phyloP scores from a whole-genome alignment of 2,888 invertebrate genomes.

The Allolobophora icterica region DNA sequence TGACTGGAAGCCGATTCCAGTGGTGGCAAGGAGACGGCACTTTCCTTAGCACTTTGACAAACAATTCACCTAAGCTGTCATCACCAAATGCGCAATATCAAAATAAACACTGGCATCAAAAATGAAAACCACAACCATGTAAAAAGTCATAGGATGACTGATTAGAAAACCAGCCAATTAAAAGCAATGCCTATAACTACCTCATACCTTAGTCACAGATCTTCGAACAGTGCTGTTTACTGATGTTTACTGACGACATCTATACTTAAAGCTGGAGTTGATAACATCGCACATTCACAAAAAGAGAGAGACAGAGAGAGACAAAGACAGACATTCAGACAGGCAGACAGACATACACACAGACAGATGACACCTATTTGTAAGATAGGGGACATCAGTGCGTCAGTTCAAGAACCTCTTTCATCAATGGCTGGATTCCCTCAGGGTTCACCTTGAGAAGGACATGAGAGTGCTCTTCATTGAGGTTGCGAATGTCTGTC shows the following conservation, averaged over 20 bases:
- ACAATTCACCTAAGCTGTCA: neutral
- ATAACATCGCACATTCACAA: neutral
- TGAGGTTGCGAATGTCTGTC: constrained; percentile 85
- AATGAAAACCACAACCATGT: neutral
- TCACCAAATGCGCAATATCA: neutral
- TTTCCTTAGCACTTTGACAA: neutral
- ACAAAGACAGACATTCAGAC: neutral
- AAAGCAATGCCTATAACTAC: neutral
- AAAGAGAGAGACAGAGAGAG: neutral
- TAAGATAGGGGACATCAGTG: constrained; percentile 26
- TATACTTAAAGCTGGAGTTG: constrained; percentile 17
- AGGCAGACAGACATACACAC: neutral
- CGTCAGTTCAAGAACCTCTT: constrained; percentile 89
- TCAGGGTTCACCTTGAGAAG: constrained; percentile 91
- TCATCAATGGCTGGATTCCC: constrained; percentile 87
- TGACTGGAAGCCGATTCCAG: neutral
- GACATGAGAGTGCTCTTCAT: constrained; percentile 89
- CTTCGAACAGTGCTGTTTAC: neutral
- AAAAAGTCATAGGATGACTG: neutral
- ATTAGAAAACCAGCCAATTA: neutral
- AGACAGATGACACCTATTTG: constrained; percentile 1
- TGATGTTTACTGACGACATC: constrained; percentile 10
- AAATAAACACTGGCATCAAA: constrained; percentile 2
- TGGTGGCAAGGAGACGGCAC: constrained; percentile 10
- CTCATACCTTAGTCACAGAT: neutral